These are phyloP conservation scores for Sebastes goodei DNA, from an alignment of 2,797 vertebrate species.

Conservation along the genomic window DNA sequence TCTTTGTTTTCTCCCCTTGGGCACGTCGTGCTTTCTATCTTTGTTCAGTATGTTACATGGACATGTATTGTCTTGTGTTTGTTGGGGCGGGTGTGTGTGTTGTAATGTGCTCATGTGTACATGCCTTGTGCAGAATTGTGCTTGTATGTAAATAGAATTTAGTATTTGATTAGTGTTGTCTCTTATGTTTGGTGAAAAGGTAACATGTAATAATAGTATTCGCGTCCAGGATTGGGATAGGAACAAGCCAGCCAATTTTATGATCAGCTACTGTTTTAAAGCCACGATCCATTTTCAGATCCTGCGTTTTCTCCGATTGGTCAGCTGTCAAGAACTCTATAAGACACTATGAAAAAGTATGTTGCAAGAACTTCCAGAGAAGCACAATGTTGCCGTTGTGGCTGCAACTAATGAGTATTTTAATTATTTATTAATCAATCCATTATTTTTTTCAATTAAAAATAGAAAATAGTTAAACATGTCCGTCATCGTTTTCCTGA, in stretches of 20 bases:
- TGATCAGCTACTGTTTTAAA: neutral
- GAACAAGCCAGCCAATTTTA: neutral
- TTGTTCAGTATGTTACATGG: neutral
- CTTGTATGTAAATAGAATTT: neutral
- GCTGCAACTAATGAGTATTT: neutral
- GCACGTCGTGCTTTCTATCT: neutral
- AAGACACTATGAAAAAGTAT: neutral
- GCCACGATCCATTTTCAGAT: neutral
- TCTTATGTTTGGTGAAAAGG: neutral
- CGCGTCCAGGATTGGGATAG: neutral
- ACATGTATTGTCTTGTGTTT: constrained; percentile 12
- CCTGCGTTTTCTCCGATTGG: neutral
- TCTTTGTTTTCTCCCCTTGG: constrained; percentile 6
- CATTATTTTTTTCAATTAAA: neutral
- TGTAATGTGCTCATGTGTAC: neutral
- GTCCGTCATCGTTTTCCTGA: too few species aligned
- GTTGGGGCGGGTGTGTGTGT: neutral
- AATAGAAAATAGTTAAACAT: neutral
- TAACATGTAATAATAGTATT: neutral
- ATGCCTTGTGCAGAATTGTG: constrained; percentile 1
- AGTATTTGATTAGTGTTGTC: neutral
- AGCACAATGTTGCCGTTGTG: neutral
- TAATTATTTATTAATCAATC: neutral
- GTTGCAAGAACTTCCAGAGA: neutral
- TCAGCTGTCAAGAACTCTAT: neutral